Evolutionary conservation across 2,113 vertebrate species (phyloP).

Genomic region (Geococcyx californianus): DNA sequence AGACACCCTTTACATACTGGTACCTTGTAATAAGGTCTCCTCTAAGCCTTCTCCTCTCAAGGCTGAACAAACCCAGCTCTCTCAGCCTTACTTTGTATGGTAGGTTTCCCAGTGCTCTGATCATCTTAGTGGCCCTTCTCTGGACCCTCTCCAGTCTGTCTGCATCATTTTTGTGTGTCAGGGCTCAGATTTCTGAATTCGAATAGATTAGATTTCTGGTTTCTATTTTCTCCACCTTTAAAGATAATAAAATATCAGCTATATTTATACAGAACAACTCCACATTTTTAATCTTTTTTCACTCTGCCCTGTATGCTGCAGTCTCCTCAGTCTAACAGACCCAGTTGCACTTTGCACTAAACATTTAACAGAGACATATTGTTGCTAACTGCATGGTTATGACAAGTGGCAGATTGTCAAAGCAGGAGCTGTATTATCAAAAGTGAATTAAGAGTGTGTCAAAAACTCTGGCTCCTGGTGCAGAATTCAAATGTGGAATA

Average conservation of each 20-base stretch:
- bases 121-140: no score
- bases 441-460: not conserved
- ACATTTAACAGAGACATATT: conserved; percentile 37
- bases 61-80: no score
- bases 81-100: no score
- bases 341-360: not conserved
- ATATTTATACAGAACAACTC: not conserved
- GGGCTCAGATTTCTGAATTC: no score
- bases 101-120: no score
- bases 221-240: not conserved
- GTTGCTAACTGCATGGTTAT: not conserved
- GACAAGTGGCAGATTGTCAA: conserved; percentile 51
- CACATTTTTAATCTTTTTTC: not conserved
- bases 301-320: not conserved
- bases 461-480: not conserved
- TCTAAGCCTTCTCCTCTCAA: no score
- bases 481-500: not conserved
- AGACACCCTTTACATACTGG: no score
- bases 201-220: not conserved
- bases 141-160: no score
- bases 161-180: no score
- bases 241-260: not conserved
- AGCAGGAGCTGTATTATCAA: conserved; percentile 23
- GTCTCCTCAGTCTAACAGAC: not conserved
- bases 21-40: no score